Evolutionary conservation across 2,888 invertebrate species (phyloP).

Genomic region (Rhagonycha lutea): DNA sequence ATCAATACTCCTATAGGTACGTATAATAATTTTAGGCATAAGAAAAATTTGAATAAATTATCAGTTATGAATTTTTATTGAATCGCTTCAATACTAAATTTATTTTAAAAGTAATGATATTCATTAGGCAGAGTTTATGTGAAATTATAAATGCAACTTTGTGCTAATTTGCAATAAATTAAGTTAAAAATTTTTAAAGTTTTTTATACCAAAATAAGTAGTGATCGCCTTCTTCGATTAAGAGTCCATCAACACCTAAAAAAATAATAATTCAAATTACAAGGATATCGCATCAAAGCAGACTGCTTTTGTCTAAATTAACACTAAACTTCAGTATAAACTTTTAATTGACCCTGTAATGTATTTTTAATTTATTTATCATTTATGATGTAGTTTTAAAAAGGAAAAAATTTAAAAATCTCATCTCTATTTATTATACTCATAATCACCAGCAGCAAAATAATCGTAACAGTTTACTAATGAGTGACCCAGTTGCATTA

Average conservation of each 20-base stretch:
- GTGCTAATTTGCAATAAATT: conserved; percentile 15
- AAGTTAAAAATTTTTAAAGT: conserved; percentile 61
- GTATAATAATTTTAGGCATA: background rate
- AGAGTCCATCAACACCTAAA: conserved; percentile 83
- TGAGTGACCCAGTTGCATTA: too few species aligned
- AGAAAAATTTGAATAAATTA: background rate
- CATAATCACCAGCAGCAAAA: background rate
- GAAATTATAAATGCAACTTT: conserved; percentile 9
- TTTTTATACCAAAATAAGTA: conserved; percentile 94
- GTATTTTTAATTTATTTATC: too few species aligned
- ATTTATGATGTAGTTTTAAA: too few species aligned
- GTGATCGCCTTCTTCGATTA: conserved; percentile 86
- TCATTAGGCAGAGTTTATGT: background rate
- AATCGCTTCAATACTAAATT: background rate
- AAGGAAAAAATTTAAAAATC: too few species aligned
- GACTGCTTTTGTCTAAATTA: background rate
- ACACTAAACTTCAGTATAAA: background rate
- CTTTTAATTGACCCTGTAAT: background rate
- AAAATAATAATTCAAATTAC: conserved; percentile 41
- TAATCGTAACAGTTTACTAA: background rate
- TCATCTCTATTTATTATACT: too few species aligned
- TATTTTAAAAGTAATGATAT: background rate
- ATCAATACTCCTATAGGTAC: background rate
- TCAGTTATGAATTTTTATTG: background rate
- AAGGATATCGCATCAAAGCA: background rate